Evolutionary conservation across 2,888 invertebrate species (phyloP).

Genomic region (Odontocolon sp.): DNA sequence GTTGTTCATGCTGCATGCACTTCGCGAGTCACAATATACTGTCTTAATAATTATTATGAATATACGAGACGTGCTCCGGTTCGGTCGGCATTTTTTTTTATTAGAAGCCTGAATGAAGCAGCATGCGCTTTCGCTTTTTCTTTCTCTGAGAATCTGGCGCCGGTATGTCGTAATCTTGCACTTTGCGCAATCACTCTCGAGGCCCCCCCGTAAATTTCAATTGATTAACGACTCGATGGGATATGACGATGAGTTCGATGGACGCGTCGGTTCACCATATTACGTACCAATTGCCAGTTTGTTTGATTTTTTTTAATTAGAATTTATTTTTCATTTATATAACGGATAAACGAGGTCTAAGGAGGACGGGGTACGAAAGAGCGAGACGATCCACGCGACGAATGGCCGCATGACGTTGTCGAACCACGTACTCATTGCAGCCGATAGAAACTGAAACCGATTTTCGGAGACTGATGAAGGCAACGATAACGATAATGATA

Average conservation of each 20-base stretch:
- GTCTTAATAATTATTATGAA: conserved; percentile 46
- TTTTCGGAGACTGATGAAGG: conserved; percentile 31
- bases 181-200: conserved; percentile 51
- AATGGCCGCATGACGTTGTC: conserved; percentile 71
- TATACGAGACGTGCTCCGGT: conserved; percentile 13
- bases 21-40: conserved; percentile 47
- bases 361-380: conserved; percentile 66
- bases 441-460: conserved; percentile 74
- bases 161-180: conserved; percentile 49
- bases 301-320: conserved; percentile 1
- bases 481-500: neutral
- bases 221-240: conserved; percentile 29
- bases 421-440: conserved; percentile 72
- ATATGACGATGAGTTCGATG: conserved; percentile 27
- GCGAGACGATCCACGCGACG: conserved; percentile 72
- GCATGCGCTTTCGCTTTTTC: conserved; percentile 51
- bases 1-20: conserved; percentile 60
- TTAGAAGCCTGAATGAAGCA: conserved; percentile 53
- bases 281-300: conserved; percentile 25
- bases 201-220: neutral
- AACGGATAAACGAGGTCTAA: conserved; percentile 59
- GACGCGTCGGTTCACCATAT: conserved; percentile 29
- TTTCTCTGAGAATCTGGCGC: conserved; percentile 6
- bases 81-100: conserved; percentile 31
- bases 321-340: conserved; percentile 48